Evolutionary conservation across 2,888 invertebrate genomes (phyloP).

Genomic region (Tipula helvola): DNA sequence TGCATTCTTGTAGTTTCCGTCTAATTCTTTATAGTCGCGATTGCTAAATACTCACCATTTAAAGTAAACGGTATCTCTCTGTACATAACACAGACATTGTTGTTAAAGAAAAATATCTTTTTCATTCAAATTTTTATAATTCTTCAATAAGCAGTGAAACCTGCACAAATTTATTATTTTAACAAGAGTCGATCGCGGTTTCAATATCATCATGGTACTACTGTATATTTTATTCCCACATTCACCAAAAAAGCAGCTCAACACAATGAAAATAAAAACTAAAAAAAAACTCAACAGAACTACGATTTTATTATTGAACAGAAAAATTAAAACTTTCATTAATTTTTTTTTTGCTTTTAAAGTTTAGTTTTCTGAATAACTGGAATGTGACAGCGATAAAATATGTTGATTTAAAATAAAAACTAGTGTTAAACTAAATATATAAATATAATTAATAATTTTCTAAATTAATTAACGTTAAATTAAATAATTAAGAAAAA

Average conservation of each 20-base stretch:
- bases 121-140: not conserved
- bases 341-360: not conserved
- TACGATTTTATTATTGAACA: not conserved
- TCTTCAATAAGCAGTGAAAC: not conserved
- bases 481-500: not conserved
- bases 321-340: not conserved
- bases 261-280: not conserved
- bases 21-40: not conserved
- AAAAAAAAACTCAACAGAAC: not conserved
- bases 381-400: not conserved
- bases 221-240: not conserved
- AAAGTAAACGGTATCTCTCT: not conserved
- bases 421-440: not conserved
- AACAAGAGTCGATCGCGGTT: not conserved
- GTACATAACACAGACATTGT: not conserved
- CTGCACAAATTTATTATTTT: not conserved
- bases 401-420: not conserved
- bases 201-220: not conserved
- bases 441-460: not conserved
- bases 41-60: not conserved
- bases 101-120: not conserved
- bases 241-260: not conserved
- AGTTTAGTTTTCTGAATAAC: not conserved
- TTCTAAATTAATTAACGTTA: not conserved
- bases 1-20: not conserved